These are phyloP conservation scores for Orussus abietinus DNA, from an alignment of 1,140 invertebrate genomes.

Conservation along the genomic window DNA sequence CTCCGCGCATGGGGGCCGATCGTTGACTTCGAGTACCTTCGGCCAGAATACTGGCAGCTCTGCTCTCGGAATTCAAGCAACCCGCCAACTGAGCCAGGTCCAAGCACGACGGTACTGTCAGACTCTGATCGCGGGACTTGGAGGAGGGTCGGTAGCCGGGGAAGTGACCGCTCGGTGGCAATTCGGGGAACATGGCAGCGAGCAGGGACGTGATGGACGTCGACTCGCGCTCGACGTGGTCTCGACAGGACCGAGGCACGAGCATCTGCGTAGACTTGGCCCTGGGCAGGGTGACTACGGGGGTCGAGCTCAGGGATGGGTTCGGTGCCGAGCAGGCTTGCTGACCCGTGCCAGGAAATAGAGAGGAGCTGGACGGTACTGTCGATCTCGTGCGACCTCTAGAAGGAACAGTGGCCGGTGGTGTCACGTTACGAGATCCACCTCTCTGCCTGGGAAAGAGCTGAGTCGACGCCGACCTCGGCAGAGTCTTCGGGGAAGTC, in stretches of 20 bases:
- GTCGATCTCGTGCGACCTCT: conserved; percentile 40
- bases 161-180: conserved; percentile 37
- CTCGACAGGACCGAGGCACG: conserved; percentile 24
- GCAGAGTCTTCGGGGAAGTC: conserved; percentile 40
- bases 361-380: conserved; percentile 38
- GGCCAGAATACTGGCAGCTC: conserved; percentile 16
- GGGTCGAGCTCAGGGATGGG: conserved; percentile 39
- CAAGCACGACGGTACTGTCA: conserved; percentile 34
- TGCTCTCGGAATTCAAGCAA: conserved; percentile 31
- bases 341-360: conserved; percentile 30
- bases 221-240: conserved; percentile 8
- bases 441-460: conserved; percentile 36
- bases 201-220: conserved; percentile 46
- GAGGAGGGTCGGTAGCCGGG: conserved; percentile 38
- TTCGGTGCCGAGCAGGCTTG: conserved; percentile 46
- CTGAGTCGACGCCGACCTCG: conserved; percentile 48
- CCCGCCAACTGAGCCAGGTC: conserved; percentile 36
- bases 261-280: conserved; percentile 48
- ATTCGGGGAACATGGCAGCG: conserved; percentile 47
- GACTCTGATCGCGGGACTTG: conserved; percentile 30
- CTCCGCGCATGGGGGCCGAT: too few species aligned
- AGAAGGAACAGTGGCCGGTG: conserved; percentile 45
- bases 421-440: conserved; percentile 27
- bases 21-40: too few species aligned
- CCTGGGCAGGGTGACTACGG: conserved; percentile 40